Base-by-base conservation (phyloP, 2,888 invertebrate species). In the Galerucella pusilla region DNA sequence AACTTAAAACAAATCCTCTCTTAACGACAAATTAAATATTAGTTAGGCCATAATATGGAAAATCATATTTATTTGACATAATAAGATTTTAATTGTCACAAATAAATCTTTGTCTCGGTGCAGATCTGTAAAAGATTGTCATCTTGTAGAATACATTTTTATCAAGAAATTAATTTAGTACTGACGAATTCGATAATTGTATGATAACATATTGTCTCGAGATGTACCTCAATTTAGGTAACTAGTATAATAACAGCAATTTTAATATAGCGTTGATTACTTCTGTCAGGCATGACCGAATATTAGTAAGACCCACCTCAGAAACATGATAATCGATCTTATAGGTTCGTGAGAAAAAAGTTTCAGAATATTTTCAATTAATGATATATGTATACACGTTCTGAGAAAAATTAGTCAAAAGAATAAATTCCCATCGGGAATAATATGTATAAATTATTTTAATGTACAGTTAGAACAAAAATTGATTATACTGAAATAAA, bases 221-320 rank as follows among this genome's bases (percentile, higher is more conserved):
- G 46, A 69, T 69, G 16, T 61, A 69, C 49, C 12, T 66, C 28
- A 49, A 61, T 69, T 69, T 69, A 11, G 46, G 49, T 69, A 16
- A 46, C n/a, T 61, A 61, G 57, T 16, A 46, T 69, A 69, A 69
- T 69, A 69, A 69, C 69, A 69, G 61, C 61, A 49, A 69, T 69
- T 69, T 69, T n/a, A 61, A 69, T 69, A 69, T 46, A 69, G 69
- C 69, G 61, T 69, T 69, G 69, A 69, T 69, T 69, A 49, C 69
- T 49, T 69, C 61, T 61, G 60, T 69, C 61, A 69, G 25, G 69
- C 61, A 20, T 69, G 60, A 61, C 46, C 61, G 60, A 61, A 61
- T 69, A 46, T 57, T 61, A 35, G 46, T 46, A 16, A 69, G 69
- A 69, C 69, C 61, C 69, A 61, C 69, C 69, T 69, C 49, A 69